Evolutionary conservation across 2,888 invertebrate species (phyloP), one percentile per base, ranked within the genome.

Genomic region (Amblyjoppa fuscipennis): DNA sequence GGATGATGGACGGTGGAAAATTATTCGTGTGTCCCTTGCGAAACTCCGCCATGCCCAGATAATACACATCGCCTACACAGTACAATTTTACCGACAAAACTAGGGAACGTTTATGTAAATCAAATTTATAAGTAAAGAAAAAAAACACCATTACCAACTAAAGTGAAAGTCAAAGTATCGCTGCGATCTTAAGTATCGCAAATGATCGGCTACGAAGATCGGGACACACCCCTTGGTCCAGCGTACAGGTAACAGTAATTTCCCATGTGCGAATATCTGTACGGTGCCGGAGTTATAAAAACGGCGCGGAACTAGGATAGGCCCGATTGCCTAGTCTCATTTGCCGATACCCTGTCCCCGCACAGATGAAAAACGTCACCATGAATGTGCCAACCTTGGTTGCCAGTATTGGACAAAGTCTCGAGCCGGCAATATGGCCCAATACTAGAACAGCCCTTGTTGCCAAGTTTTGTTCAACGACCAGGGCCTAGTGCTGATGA

Each of bases 81-180:
- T 64, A 75, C 53, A 68, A 68, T 76, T 74, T 31, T 80, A 71
- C 68, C 69, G 34, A 28, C 5, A 76, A 71, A 76, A 71, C 64
- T 66, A 49, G 69, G 20, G 9, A 74, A 73, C 38, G 31, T 77
- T 61, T 59, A 41, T 34, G 13, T 2, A 20, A 31, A 76, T 13
- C 28, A 41, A 53, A n/a, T 20, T 41, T 31, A 13, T 5, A 9
- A 34, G 2, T 34, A 38, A 25, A 16, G 45, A 71, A 71, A 76
- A 70, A 25, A 25, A 28, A 59, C 28, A 91, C 90, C 92, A 91
- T 91, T 91, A 91, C 91, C 91, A 91, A 90, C 89, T 83, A 90
- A 89, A 81, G 89, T 89, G 84, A 82, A 73, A 87, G 56, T 81
- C 83, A 85, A 7, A 38, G 59, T 34, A 20, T 51, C 66, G 76